Evolutionary conservation across 1,140 invertebrate genomes (phyloP), one percentile per base, ranked within the genome.

Genomic region (Meteorus sp.): DNA sequence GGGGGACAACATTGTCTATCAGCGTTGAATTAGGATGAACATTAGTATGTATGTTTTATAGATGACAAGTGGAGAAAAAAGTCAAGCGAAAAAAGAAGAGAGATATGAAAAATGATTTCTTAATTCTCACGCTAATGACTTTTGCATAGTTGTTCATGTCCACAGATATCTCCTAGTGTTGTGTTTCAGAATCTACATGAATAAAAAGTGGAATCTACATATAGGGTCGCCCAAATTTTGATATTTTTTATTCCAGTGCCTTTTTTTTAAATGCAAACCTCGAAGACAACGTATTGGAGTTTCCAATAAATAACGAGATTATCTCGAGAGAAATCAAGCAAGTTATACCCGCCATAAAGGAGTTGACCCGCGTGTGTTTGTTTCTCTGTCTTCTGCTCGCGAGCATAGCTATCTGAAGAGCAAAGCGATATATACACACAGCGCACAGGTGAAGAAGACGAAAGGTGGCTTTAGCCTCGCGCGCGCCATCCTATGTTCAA

Each of bases 301-400:
- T 77, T 73, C 73, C 74, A 76, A 78, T 78, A 78, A 78, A 78
- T 77, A 78, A 78, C 72, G 61, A 73, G 76, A 78, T 78, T 75
- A 77, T 78, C 75, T 76, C 66, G 65, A 66, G 73, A 77, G 76
- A 77, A 78, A 78, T 76, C 74, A 76, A 67, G 67, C 74, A 68
- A 78, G 73, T 78, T 76, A 75, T 76, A 70, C 68, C 69, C 69
- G 69, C 71, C 71, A 73, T 77, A 76, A 78, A 78, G 73, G n/a
- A n/a, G 69, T 70, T 71, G 62, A 68, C 64, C 64, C 65, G 62
- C 65, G 64, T 66, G 54, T 56, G n/a, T n/a, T n/a, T n/a, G n/a
- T n/a, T n/a, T n/a, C n/a, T n/a, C n/a, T n/a, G n/a, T n/a, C n/a
- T n/a, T n/a, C n/a, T n/a, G n/a, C n/a, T n/a, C n/a, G n/a, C n/a